Conservation (phyloP, 2,113 vertebrate species). For the Barbus barbus region DNA sequence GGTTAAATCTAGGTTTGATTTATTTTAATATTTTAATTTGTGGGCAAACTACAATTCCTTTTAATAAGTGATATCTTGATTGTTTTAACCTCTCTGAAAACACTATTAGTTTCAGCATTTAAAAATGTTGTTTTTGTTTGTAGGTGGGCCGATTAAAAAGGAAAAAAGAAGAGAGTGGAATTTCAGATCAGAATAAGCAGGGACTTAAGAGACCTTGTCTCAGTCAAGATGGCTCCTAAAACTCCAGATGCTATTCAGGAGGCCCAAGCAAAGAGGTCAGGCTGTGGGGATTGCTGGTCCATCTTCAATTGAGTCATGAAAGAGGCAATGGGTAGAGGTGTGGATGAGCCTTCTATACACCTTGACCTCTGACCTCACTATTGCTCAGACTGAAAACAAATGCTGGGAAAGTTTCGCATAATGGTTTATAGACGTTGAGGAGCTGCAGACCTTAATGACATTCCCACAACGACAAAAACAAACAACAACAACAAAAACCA, state of each 20-base stretch:
- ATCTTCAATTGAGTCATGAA: background rate
- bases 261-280: background rate
- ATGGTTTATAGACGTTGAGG: slow-evolving; percentile 7
- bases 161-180: slow-evolving; percentile 61
- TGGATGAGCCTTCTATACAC: background rate
- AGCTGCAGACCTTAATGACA: slow-evolving; percentile 41
- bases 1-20: background rate
- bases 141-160: slow-evolving; percentile 69
- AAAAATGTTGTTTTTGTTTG: slow-evolving; percentile 4
- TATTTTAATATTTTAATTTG: background rate
- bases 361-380: slow-evolving; percentile 8
- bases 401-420: background rate
- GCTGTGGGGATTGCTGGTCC: slow-evolving; percentile 23
- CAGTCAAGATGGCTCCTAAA: slow-evolving; percentile 68
- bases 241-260: background rate
- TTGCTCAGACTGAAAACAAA: slow-evolving; percentile 21
- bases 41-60: background rate
- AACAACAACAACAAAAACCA: slow-evolving; percentile 25
- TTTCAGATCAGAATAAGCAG: slow-evolving; percentile 62
- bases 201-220: slow-evolving; percentile 65
- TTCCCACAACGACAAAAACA: slow-evolving; percentile 32
- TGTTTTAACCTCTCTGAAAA: background rate
- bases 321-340: background rate
- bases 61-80: background rate
- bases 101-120: background rate